Base-by-base conservation (phyloP, 2,888 invertebrate genomes). In the Dasysyrphus tricinctus region DNA sequence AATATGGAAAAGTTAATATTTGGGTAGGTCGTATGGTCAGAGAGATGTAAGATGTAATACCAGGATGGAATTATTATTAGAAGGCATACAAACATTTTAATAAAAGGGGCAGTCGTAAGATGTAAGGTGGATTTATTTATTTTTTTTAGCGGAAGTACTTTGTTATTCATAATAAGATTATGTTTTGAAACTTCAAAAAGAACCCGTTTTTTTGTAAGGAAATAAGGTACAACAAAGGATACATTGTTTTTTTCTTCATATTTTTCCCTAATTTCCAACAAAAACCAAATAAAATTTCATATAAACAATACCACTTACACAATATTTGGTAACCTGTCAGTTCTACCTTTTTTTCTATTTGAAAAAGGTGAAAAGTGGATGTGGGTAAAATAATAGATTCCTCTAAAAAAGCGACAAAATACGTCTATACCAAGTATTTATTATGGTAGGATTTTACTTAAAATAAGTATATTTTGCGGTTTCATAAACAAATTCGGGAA, bases 21-120 rank as follows among this genome's bases (percentile, higher is more conserved):
- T 85, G 85, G 85, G 81, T 81, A 85, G 81, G 85, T 85, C 85
- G 81, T 61, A 63, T 63, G 81, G 85, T 85, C 81, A 67, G 34
- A 67, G 34, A 67, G 67, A 67, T 61, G 24, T 42, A 42, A 63
- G n/a, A 69, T 57, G 42, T 37, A 73, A 76, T 56, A 73, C 37
- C 59, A 51, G 59, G 54, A 84, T 54, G 59, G 51, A 44, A 76
- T 65, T 73, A 37, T 65, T 65, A 49, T 39, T 47, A 72, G 7
- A 47, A 54, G 61, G 56, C 47, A 49, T 44, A 39, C 42, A 24
- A 61, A 61, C 24, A 24, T 24, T 8, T 61, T 42, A 24, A n/a
- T 39, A 24, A 24, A 42, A 61, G 19, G 39, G 54, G 56, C 37
- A 49, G 42, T 34, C 14, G 32, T 47, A 42, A 7, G 29, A 24